Percentiles rank a stretch among this genome's conserved stretches.
These are phyloP conservation scores for Acomys russatus DNA, from an alignment of 2,797 vertebrate species.

Conservation along the genomic window DNA sequence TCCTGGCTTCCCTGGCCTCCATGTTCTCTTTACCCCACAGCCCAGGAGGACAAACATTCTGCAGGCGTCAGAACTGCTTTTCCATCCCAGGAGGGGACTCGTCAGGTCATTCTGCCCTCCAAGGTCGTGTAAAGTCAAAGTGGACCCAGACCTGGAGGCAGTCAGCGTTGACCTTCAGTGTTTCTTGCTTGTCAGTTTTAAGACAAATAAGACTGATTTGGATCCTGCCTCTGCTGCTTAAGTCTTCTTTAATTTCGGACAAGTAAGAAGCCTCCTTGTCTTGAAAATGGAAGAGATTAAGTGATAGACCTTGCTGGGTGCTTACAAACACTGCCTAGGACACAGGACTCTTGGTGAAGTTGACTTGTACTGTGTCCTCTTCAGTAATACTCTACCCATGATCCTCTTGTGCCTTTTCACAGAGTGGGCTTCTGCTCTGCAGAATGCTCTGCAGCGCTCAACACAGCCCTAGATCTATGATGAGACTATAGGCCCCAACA, in stretches of 20 bases:
- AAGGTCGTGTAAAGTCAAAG: background rate
- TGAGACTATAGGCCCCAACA: background rate
- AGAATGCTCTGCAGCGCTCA: background rate
- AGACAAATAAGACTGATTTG: background rate
- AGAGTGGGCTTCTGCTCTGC: background rate
- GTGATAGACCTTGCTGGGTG: background rate
- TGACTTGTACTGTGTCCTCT: background rate
- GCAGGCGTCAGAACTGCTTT: background rate
- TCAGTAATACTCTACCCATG: too few relatives aligned
- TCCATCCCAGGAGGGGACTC: background rate
- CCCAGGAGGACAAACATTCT: too few relatives aligned
- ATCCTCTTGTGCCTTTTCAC: conserved; percentile 7
- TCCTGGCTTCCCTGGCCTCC: background rate
- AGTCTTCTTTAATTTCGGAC: background rate
- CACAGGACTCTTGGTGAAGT: background rate
- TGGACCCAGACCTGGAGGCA: background rate
- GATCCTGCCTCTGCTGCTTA: background rate
- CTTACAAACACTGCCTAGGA: background rate
- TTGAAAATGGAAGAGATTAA: background rate
- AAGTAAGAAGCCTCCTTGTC: background rate
- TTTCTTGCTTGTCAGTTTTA: background rate
- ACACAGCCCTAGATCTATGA: background rate
- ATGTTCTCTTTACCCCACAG: background rate
- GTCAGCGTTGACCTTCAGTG: background rate
- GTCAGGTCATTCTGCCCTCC: background rate